Conservation (phyloP, 2,797 vertebrate species). For the Danio kyathit region DNA sequence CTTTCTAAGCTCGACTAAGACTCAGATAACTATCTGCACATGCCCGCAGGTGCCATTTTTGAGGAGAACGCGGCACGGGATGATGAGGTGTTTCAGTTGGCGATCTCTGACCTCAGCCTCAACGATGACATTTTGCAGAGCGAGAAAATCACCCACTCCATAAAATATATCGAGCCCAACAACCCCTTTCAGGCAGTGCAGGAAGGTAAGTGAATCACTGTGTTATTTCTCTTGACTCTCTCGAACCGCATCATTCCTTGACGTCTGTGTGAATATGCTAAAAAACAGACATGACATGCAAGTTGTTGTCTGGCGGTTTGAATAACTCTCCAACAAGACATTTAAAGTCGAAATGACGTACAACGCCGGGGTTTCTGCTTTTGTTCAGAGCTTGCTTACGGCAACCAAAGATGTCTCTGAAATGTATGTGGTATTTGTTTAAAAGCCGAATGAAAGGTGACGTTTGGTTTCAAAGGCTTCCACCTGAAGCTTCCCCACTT, state of each 20-base stretch:
- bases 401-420: slow-evolving; percentile 4
- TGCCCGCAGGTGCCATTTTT: slow-evolving; percentile 91
- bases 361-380: neutral
- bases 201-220: slow-evolving; percentile 86
- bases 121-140: slow-evolving; percentile 97
- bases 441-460: slow-evolving; percentile 36
- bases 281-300: slow-evolving; percentile 16
- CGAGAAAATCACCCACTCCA: slow-evolving; percentile 98
- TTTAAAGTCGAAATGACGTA: neutral
- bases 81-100: slow-evolving; percentile 96
- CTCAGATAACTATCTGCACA: slow-evolving; percentile 2
- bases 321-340: slow-evolving; percentile 7
- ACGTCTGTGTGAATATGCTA: slow-evolving; percentile 15
- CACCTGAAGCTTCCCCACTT: slow-evolving; percentile 39
- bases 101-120: slow-evolving; percentile 95
- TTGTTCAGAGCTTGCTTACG: slow-evolving; percentile 6
- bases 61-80: slow-evolving; percentile 95
- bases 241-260: neutral
- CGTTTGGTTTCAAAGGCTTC: slow-evolving; percentile 33
- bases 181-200: slow-evolving; percentile 98
- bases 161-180: slow-evolving; percentile 96
- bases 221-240: slow-evolving; percentile 41
- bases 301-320: slow-evolving; percentile 28
- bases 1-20: slow-evolving; percentile 1
- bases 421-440: slow-evolving; percentile 14